Conservation (phyloP, 2,797 vertebrate species). For the Labroides dimidiatus region DNA sequence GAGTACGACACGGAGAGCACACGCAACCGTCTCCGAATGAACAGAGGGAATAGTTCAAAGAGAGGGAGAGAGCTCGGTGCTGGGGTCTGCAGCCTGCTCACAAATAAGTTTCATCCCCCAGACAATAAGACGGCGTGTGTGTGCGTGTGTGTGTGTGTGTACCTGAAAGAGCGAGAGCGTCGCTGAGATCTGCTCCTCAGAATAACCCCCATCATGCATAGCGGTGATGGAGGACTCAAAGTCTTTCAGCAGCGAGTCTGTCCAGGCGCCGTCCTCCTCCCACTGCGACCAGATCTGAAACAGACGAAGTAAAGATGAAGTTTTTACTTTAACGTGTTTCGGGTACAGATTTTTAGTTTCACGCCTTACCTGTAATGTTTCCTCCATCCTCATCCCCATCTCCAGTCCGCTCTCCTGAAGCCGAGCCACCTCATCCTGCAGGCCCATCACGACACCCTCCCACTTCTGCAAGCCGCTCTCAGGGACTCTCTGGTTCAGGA, state of each 20-base stretch:
- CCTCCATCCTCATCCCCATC: conserved; percentile 78
- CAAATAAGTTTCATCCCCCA: conserved; percentile 23
- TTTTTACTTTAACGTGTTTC: too few species aligned
- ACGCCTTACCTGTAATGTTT: conserved; percentile 84
- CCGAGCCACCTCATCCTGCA: conserved; percentile 74
- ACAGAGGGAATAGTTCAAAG: conserved; percentile 15
- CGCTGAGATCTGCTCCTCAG: conserved; percentile 83
- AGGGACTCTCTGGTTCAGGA: conserved; percentile 73
- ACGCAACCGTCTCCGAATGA: conserved; percentile 29
- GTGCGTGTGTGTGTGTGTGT: conserved; percentile 12
- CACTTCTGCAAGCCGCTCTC: conserved; percentile 71
- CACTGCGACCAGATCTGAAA: conserved; percentile 88
- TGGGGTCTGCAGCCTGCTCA: not conserved
- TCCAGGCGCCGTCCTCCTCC: conserved; percentile 81
- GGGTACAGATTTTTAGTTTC: too few species aligned
- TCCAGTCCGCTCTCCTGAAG: conserved; percentile 81
- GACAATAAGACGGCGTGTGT: not conserved
- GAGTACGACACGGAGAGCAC: conserved; percentile 5
- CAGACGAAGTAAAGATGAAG: not conserved
- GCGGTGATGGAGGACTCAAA: conserved; percentile 80
- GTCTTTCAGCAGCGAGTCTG: conserved; percentile 83
- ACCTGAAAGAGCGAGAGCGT: conserved; percentile 86
- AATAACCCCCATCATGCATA: conserved; percentile 81
- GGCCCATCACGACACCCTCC: conserved; percentile 68
- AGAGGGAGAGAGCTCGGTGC: not conserved